Percentiles rank a stretch among this genome's conserved stretches.
Evolutionary conservation across 2,113 vertebrate species (phyloP).

Genomic region (Pterophyllum scalare): DNA sequence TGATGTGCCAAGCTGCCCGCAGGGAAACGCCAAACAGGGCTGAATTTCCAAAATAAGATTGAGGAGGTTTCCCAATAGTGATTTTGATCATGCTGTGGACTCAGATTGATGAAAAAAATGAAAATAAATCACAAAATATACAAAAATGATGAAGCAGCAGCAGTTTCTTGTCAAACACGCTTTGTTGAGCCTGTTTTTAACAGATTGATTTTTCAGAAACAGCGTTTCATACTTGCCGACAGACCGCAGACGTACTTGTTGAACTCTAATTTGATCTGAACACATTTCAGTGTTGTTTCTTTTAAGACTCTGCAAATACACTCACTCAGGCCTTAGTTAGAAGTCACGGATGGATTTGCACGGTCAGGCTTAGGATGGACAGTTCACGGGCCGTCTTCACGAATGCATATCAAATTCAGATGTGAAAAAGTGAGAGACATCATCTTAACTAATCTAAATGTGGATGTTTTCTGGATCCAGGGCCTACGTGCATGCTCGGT

Average conservation of each 20-base stretch:
- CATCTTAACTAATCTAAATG: background rate
- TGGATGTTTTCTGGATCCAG: background rate
- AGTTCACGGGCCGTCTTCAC: background rate
- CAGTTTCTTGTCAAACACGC: background rate
- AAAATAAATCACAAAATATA: too few relatives aligned
- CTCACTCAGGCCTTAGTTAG: rapidly evolving
- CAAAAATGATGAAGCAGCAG: too few relatives aligned
- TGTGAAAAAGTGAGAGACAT: background rate
- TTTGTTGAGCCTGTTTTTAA: background rate
- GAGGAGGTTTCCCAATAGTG: too few relatives aligned
- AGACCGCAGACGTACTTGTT: background rate
- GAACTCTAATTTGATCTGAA: background rate
- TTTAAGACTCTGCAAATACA: background rate
- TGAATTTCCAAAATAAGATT: too few relatives aligned
- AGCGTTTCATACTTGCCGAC: background rate
- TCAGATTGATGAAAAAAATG: too few relatives aligned
- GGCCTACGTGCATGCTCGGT: background rate
- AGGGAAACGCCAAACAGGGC: too few relatives aligned
- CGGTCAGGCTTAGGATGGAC: background rate
- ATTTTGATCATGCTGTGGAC: too few relatives aligned
- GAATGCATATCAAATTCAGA: rapidly evolving
- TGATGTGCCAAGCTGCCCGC: too few relatives aligned
- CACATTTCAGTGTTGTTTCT: too few relatives aligned
- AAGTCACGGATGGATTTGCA: background rate
- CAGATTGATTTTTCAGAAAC: background rate